phyloP scores from a whole-genome alignment of 2,888 invertebrate species.

The Spodoptera littoralis region DNA sequence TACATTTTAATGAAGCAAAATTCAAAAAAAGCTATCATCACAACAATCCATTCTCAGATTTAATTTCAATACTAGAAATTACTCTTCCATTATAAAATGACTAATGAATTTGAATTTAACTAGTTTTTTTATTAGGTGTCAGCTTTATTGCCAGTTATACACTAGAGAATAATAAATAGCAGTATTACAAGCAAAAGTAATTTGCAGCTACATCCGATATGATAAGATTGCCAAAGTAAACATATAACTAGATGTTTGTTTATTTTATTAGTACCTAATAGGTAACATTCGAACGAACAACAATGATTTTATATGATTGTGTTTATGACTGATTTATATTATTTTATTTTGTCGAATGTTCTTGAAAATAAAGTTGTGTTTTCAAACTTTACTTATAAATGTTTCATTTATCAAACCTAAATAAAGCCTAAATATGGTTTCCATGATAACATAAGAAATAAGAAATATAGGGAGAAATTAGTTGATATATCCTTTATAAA shows the following conservation, averaged over 20 bases:
- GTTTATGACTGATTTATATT: slow-evolving; percentile 58
- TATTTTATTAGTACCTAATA: slow-evolving; percentile 31
- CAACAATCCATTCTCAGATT: too few species aligned
- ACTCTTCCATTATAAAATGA: too few species aligned
- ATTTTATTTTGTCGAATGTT: slow-evolving; percentile 49
- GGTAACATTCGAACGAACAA: slow-evolving; percentile 42
- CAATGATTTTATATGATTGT: slow-evolving; percentile 36
- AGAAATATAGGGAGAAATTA: too few species aligned
- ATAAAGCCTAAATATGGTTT: too few species aligned
- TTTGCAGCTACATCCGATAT: slow-evolving; percentile 21
- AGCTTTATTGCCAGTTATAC: background rate
- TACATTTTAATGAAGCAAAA: too few species aligned
- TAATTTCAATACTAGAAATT: too few species aligned
- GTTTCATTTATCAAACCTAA: slow-evolving; percentile 25
- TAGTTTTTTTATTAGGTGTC: too few species aligned
- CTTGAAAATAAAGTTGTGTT: slow-evolving; percentile 57
- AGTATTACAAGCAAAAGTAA: slow-evolving; percentile 43
- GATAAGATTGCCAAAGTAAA: slow-evolving; percentile 51
- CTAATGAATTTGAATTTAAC: too few species aligned
- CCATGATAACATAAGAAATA: too few species aligned
- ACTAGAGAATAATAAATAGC: slow-evolving; percentile 17
- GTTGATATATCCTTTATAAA: too few species aligned
- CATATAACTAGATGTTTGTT: slow-evolving; percentile 29
- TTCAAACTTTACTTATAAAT: slow-evolving; percentile 49
- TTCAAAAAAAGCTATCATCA: too few species aligned